Evolutionary conservation across 1,140 invertebrate species (phyloP).

Genomic region (Heterodera carotae): DNA sequence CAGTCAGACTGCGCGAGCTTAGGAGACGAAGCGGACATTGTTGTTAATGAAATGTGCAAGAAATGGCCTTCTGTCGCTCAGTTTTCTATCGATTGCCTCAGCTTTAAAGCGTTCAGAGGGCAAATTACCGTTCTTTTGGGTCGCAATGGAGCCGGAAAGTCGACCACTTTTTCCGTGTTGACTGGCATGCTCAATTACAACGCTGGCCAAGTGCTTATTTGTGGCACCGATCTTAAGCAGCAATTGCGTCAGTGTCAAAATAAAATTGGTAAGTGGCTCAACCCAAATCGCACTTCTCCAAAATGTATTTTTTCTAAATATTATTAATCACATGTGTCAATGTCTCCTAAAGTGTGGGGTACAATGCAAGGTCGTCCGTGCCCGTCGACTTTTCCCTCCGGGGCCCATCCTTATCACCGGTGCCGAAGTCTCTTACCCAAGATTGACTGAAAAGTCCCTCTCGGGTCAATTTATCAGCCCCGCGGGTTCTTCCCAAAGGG

Average conservation of each 20-base stretch:
- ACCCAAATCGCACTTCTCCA: no score
- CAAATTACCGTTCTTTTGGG: constrained; percentile 55
- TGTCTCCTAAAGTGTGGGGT: no score
- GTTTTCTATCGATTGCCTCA: constrained; percentile 48
- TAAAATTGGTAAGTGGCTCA: constrained; percentile 14
- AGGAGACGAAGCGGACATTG: constrained; percentile 51
- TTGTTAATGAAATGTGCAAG: constrained; percentile 47
- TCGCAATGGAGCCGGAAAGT: constrained; percentile 52
- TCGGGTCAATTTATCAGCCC: no score
- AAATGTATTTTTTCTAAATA: no score
- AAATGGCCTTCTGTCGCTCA: constrained; percentile 22
- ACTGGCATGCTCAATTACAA: constrained; percentile 37
- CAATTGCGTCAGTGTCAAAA: constrained; percentile 44
- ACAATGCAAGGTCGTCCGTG: no score
- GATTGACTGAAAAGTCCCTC: no score
- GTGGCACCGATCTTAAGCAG: constrained; percentile 32
- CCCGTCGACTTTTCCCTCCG: no score
- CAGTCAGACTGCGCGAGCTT: constrained; percentile 28
- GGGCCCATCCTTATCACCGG: no score
- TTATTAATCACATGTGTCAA: no score
- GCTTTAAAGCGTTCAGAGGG: constrained; percentile 48
- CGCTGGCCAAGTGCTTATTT: constrained; percentile 41
- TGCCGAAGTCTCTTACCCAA: no score
- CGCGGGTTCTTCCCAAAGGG: no score
- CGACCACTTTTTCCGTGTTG: constrained; percentile 54